A percentile compares a stretch with the other conserved stretches of the same genome.
Conservation (phyloP, 1,140 invertebrate genomes). For the Rhopalosiphum padi region DNA sequence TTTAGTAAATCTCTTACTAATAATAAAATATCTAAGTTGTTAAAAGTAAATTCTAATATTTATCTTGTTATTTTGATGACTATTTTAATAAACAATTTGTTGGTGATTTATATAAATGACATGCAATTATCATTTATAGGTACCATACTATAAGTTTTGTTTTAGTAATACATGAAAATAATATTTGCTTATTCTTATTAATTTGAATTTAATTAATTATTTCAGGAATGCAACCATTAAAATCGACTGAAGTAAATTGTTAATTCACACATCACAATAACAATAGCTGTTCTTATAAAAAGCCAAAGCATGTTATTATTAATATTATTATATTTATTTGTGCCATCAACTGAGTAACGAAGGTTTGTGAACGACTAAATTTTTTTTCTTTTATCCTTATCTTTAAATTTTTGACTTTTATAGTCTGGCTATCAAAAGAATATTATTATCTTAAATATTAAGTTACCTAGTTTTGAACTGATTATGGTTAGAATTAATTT, state of each 20-base stretch:
- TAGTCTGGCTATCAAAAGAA: slow-evolving; percentile 42
- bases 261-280: slow-evolving; percentile 25
- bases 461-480: slow-evolving; percentile 53
- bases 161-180: not conserved
- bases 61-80: not conserved
- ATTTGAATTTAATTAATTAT: slow-evolving; percentile 14
- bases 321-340: slow-evolving; percentile 33
- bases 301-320: slow-evolving; percentile 43
- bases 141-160: no score
- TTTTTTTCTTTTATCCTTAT: slow-evolving; percentile 20
- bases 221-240: slow-evolving; percentile 53
- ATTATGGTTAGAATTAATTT: slow-evolving; percentile 48
- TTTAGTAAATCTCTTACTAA: not conserved
- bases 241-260: slow-evolving; percentile 53
- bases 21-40: not conserved
- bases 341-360: slow-evolving; percentile 39
- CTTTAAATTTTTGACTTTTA: slow-evolving; percentile 43
- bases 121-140: no score
- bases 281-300: slow-evolving; percentile 18
- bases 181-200: not conserved
- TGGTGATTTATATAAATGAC: not conserved
- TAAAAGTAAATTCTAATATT: not conserved
- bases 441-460: slow-evolving; percentile 57
- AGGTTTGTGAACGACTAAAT: slow-evolving; percentile 54
- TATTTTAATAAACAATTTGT: not conserved